Percentiles rank a stretch among this genome's conserved stretches.
Evolutionary conservation across 2,797 vertebrate genomes (phyloP).

Genomic region (Clamator glandarius): DNA sequence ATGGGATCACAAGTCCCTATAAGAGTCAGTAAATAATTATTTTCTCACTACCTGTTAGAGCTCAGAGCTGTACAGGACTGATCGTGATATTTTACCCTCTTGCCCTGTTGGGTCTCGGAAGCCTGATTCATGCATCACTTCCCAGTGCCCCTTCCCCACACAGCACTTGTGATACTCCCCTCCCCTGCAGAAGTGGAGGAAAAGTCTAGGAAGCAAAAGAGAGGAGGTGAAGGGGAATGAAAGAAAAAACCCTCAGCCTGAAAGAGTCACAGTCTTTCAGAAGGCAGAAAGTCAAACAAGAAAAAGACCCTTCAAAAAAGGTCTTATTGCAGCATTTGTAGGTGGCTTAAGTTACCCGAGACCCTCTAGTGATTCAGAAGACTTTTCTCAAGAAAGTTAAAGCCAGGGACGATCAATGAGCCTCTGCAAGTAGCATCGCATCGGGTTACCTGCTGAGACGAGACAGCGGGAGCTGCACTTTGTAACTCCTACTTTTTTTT

Average conservation of each 20-base stretch:
- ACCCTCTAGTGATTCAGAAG: conserved; percentile 72
- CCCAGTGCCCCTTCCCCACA: not conserved
- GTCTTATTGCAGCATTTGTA: conserved; percentile 63
- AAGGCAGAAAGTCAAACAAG: conserved; percentile 57
- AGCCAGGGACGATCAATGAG: conserved; percentile 75
- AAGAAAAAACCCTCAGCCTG: not conserved
- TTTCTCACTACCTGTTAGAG: not conserved
- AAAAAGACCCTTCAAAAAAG: conserved; percentile 39
- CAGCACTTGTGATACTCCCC: not conserved
- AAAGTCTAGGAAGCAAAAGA: not conserved
- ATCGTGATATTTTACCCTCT: not conserved
- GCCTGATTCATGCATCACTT: not conserved
- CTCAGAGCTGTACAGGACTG: not conserved
- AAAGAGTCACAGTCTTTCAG: conserved; percentile 30
- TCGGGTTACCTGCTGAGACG: conserved; percentile 72
- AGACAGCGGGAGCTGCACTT: conserved; percentile 45
- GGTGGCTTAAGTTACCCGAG: conserved; percentile 72
- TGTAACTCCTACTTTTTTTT: not conserved
- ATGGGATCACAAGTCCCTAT: not conserved
- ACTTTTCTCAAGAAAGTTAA: conserved; percentile 80
- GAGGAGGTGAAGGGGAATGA: not conserved
- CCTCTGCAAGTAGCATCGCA: conserved; percentile 33
- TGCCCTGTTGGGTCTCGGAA: not conserved
- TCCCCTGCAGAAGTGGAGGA: not conserved
- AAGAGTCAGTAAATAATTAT: not conserved